Base-by-base conservation (phyloP, 2,888 invertebrate species). In the Unio delphinus region DNA sequence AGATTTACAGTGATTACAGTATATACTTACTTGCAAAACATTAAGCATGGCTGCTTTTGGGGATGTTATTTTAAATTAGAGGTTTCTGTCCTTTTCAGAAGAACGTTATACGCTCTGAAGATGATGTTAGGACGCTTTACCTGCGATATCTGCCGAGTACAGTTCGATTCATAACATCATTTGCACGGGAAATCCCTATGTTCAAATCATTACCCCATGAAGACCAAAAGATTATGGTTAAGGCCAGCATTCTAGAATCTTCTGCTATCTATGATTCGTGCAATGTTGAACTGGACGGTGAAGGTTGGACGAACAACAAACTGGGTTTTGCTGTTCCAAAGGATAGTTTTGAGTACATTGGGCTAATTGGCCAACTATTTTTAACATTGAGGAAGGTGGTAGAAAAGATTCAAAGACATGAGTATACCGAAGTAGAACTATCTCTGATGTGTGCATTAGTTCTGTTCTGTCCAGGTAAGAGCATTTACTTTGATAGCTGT, bases 181-280 rank as follows among this genome's bases (percentile, higher is more conserved):
- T 86, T 69, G 85, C 85, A 55, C 80, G 80, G 67, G 83, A 84
- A 63, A 83, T 86, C 61, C 86, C 86, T 7, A 80, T 85, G 68
- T 86, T 86, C 65, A 80, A 81, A 54, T 76, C 82, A 55, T 73
- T 87, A 57, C 72, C 77, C n/a, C 73, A 79, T 45, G 74, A 73
- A 5, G 85, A 86, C 72, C 87, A 87, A 73, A 75, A 84, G 23
- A 72, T 80, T 5, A 77, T 87, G 7, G 83, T 87, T 55, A 85
- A 85, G 69, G 75, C 79, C 26, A 81, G 81, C 58, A 80, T 86
- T 34, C 73, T 87, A 64, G 87, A 87, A 73, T 80, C 82, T 45
- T 79, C 83, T 3, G 77, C 81, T 11, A 72, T 84, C 6, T 81
- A 80, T 61, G 82, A 83, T 64, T 76, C 79, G 11, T 75, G 79